A percentile compares a stretch with the other conserved stretches of the same genome.
These are phyloP conservation scores for Druceiella hillmani DNA, from an alignment of 2,888 invertebrate species.

Conservation along the genomic window DNA sequence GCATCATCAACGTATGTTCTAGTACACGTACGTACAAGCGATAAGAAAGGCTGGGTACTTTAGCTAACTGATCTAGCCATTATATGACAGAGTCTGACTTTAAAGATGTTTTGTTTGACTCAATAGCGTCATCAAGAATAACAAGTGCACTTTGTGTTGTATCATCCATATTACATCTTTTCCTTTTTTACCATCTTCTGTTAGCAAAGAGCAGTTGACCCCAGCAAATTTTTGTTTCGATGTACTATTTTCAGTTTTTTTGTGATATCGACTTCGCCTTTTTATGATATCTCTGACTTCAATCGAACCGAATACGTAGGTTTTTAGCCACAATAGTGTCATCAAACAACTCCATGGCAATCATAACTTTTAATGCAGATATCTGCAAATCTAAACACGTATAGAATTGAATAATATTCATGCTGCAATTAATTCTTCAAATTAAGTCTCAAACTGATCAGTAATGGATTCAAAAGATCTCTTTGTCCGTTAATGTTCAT, in stretches of 20 bases:
- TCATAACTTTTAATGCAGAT: too few species aligned
- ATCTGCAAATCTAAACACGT: too few species aligned
- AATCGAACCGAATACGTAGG: conserved; percentile 5
- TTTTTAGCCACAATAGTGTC: too few species aligned
- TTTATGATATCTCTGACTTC: conserved; percentile 6
- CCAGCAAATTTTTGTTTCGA: conserved; percentile 7
- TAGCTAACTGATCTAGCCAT: conserved; percentile 9
- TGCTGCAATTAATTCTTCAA: too few species aligned
- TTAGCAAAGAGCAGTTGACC: conserved; percentile 8
- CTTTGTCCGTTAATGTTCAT: too few species aligned
- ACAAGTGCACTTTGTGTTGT: conserved; percentile 5
- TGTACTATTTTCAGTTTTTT: conserved; percentile 5
- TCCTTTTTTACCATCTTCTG: conserved; percentile 8
- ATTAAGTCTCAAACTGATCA: too few species aligned
- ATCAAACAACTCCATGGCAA: too few species aligned
- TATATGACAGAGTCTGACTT: conserved; percentile 5
- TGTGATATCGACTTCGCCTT: too few species aligned
- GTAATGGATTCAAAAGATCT: too few species aligned
- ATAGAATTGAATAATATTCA: too few species aligned
- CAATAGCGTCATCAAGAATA: conserved; percentile 2
- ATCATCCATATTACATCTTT: conserved; percentile 8
- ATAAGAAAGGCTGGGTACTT: conserved; percentile 10
- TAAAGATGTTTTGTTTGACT: conserved; percentile 5
- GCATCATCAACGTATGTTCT: conserved; percentile 7
- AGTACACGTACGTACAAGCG: too few species aligned